Evolutionary conservation across 2,888 invertebrate species (phyloP).

Genomic region (Sphecodes monilicornis): DNA sequence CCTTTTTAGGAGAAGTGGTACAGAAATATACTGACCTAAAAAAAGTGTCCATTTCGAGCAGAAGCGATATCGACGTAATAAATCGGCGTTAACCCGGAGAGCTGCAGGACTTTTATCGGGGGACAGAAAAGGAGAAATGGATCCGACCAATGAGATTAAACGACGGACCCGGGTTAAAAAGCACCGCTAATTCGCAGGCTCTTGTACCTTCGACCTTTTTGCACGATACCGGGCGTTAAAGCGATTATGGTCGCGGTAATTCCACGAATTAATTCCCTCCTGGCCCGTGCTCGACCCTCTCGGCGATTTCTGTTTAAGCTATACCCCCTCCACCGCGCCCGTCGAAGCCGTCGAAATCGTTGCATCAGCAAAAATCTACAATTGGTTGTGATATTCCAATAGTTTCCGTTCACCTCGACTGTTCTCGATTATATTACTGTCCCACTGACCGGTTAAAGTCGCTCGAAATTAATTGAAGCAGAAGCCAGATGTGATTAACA

Average conservation of each 20-base stretch:
- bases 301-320: constrained; percentile 39
- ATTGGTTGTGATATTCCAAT: constrained; percentile 25
- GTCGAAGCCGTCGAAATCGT: constrained; percentile 21
- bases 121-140: constrained; percentile 61
- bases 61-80: constrained; percentile 21
- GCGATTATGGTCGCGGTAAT: constrained; percentile 73
- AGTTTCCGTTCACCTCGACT: background rate
- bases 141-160: constrained; percentile 69
- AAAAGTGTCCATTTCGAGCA: constrained; percentile 13
- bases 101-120: constrained; percentile 36
- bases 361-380: constrained; percentile 28
- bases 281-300: constrained; percentile 43
- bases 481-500: too few relatives aligned
- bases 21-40: constrained; percentile 3
- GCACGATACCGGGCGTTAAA: constrained; percentile 62
- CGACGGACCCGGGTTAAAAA: constrained; percentile 65
- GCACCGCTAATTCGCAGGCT: constrained; percentile 75
- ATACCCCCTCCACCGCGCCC: background rate
- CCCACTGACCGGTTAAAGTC: too few relatives aligned
- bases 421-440: too few relatives aligned
- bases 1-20: background rate
- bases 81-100: constrained; percentile 27
- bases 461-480: too few relatives aligned
- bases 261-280: constrained; percentile 70
- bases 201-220: constrained; percentile 67